A percentile compares a stretch with the other conserved stretches of the same genome.
phyloP scores from a whole-genome alignment of 2,888 invertebrate species.

The Rhagophthalmus giganteus region DNA sequence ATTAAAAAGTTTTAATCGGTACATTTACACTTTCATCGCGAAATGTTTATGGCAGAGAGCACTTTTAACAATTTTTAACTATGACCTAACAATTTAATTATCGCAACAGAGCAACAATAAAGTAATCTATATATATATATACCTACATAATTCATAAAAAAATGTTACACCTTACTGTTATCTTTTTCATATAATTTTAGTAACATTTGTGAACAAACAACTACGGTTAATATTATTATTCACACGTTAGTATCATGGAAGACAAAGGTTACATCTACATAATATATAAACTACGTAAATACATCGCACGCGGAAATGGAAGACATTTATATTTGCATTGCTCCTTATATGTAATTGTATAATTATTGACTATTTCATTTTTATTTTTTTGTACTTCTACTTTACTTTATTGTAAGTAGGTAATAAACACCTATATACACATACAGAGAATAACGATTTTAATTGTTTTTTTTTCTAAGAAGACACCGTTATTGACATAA shows the following conservation, averaged over 20 bases:
- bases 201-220: slow-evolving; percentile 16
- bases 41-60: too few species aligned
- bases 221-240: slow-evolving; percentile 20
- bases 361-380: slow-evolving; percentile 9
- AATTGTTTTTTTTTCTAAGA: slow-evolving; percentile 16
- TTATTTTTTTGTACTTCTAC: slow-evolving; percentile 5
- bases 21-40: too few species aligned
- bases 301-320: slow-evolving; percentile 19
- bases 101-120: too few species aligned
- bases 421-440: slow-evolving; percentile 21
- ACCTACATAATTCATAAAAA: too few species aligned
- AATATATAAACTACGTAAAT: too few species aligned
- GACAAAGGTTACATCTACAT: slow-evolving; percentile 23
- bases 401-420: slow-evolving; percentile 5
- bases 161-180: too few species aligned
- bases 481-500: slow-evolving; percentile 28
- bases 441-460: slow-evolving; percentile 16
- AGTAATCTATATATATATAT: too few species aligned
- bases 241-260: slow-evolving; percentile 15
- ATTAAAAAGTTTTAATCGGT: too few species aligned
- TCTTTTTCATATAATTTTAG: too few species aligned
- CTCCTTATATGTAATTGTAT: slow-evolving; percentile 7
- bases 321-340: slow-evolving; percentile 28
- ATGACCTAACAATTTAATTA: too few species aligned
- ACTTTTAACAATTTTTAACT: too few species aligned